Conservation (phyloP, 2,797 vertebrate genomes). For the Tarsius wallacei region DNA sequence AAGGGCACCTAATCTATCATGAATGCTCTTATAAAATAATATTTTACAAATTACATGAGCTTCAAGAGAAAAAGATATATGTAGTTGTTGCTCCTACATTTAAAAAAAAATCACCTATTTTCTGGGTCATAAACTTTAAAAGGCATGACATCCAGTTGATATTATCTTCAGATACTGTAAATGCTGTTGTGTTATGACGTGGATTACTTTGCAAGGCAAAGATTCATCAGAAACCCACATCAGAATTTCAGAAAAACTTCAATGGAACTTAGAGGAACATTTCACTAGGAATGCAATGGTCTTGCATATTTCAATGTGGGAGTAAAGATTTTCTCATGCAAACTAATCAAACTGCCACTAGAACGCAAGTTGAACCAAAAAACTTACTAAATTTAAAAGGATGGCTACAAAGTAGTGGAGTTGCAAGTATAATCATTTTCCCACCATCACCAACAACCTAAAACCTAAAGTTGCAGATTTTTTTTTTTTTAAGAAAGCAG, state of each 20-base stretch:
- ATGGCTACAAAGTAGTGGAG: not conserved
- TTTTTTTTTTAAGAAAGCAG: too few relatives aligned
- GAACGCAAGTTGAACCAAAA: not conserved
- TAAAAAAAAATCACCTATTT: slow-evolving; percentile 20
- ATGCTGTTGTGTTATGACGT: not conserved
- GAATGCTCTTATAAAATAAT: slow-evolving; percentile 33
- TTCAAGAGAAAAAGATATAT: not conserved
- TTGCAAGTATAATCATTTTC: not conserved
- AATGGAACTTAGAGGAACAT: slow-evolving; percentile 27
- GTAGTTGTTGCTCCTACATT: not conserved
- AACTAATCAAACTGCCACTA: not conserved
- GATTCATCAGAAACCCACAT: slow-evolving; percentile 51
- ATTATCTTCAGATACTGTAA: not conserved
- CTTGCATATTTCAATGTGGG: not conserved
- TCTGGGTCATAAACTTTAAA: slow-evolving; percentile 50
- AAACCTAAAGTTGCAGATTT: not conserved
- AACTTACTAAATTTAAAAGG: not conserved
- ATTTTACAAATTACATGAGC: slow-evolving; percentile 59
- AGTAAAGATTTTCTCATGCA: slow-evolving; percentile 60
- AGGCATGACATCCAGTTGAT: not conserved
- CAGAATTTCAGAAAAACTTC: slow-evolving; percentile 59
- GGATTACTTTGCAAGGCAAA: slow-evolving; percentile 44
- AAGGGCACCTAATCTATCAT: not conserved
- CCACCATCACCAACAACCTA: not conserved
- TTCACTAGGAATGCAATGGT: not conserved